phyloP scores from a whole-genome alignment of 2,888 invertebrate species.

The Graphium colonna region DNA sequence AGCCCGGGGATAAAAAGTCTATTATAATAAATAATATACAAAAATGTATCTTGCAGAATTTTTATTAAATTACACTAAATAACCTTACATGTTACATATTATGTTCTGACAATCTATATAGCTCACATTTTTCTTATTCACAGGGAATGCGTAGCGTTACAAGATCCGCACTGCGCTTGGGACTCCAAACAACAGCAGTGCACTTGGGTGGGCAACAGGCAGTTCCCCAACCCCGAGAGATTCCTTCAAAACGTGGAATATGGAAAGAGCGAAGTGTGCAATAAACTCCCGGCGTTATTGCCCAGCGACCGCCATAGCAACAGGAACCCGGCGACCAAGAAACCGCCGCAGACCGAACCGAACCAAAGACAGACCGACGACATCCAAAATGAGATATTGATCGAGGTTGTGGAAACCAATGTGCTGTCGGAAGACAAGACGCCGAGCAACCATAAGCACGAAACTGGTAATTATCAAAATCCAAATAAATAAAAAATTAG shows the following conservation, averaged over 20 bases:
- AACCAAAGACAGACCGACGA: slow-evolving; percentile 79
- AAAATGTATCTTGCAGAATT: no score
- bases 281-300: slow-evolving; percentile 67
- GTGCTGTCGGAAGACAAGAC: slow-evolving; percentile 79
- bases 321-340: slow-evolving; percentile 68
- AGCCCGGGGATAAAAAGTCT: no score
- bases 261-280: slow-evolving; percentile 83
- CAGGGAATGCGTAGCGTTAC: slow-evolving; percentile 92
- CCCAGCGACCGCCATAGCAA: slow-evolving; percentile 63
- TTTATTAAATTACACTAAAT: no score
- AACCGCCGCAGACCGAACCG: slow-evolving; percentile 65
- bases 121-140: slow-evolving; percentile 48
- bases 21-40: no score
- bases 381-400: slow-evolving; percentile 83
- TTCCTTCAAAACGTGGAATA: slow-evolving; percentile 86
- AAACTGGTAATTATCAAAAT: slow-evolving; percentile 73
- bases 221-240: slow-evolving; percentile 81
- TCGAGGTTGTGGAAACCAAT: slow-evolving; percentile 83
- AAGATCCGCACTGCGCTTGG: slow-evolving; percentile 99
- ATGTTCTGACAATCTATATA: no score
- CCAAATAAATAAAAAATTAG: no score
- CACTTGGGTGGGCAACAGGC: slow-evolving; percentile 75
- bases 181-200: slow-evolving; percentile 84
- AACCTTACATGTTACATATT: no score
- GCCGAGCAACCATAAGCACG: slow-evolving; percentile 69